Evolutionary conservation across 2,113 vertebrate genomes (phyloP).

Genomic region (Amia ocellicauda): DNA sequence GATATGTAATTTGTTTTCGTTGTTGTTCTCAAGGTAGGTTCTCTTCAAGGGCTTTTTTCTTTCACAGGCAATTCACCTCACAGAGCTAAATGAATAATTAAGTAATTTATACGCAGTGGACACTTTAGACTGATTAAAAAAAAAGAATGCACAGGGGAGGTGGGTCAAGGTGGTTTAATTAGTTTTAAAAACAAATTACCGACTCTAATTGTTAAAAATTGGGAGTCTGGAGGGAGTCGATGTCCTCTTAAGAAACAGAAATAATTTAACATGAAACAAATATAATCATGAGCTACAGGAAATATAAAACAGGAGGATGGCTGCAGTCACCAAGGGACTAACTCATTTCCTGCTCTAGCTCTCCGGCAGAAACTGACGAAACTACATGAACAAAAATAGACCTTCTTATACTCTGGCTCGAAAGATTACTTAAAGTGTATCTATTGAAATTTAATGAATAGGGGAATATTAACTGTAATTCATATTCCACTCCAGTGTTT

Average conservation of each 20-base stretch:
- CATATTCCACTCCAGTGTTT: conserved; percentile 50
- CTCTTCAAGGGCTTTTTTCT: conserved; percentile 1
- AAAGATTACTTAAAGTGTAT: conserved; percentile 46
- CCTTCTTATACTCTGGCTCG: conserved; percentile 14
- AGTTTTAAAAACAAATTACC: conserved; percentile 64
- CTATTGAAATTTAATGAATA: conserved; percentile 56
- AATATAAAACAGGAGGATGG: conserved; percentile 12
- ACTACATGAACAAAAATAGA: conserved; percentile 34
- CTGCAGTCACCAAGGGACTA: conserved; percentile 14
- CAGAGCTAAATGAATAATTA: conserved; percentile 3
- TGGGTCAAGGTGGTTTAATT: conserved; percentile 55
- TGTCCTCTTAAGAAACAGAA: conserved; percentile 30
- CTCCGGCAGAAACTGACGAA: conserved; percentile 8
- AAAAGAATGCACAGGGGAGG: conserved; percentile 24
- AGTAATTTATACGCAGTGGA: conserved; percentile 19
- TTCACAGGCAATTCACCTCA: conserved; percentile 2
- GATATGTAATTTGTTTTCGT: neutral
- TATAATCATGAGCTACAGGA: conserved; percentile 41
- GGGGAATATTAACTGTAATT: conserved; percentile 56
- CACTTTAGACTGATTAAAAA: conserved; percentile 18
- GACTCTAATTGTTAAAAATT: conserved; percentile 57
- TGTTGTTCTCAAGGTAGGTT: neutral
- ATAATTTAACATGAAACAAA: conserved; percentile 47
- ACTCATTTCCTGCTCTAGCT: conserved; percentile 4
- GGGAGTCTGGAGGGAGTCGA: conserved; percentile 40